Evolutionary conservation across 2,888 invertebrate genomes (phyloP).

Genomic region (Pristionchus entomophagus): DNA sequence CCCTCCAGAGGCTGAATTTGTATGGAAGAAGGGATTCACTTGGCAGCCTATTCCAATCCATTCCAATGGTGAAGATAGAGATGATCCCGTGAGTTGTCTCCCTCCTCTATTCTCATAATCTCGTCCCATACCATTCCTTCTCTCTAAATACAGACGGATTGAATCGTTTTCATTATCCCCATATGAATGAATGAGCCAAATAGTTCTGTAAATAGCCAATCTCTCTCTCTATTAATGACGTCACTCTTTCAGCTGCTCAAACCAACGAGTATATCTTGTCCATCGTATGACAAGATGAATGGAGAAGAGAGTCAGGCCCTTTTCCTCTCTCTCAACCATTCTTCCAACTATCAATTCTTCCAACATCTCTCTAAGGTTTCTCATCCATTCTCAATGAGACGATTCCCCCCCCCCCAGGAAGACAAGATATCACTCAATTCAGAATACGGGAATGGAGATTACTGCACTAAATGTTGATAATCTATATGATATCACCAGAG

Average conservation of each 20-base stretch:
- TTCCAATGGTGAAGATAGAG: slow-evolving; percentile 52
- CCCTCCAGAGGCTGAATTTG: slow-evolving; percentile 74
- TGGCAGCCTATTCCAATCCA: slow-evolving; percentile 69
- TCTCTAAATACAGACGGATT: not conserved
- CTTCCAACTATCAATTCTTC: not conserved
- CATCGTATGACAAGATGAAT: slow-evolving; percentile 52
- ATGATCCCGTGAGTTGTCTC: slow-evolving; percentile 61
- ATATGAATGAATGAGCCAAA: not conserved
- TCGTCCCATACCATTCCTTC: not conserved
- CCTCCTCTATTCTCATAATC: not conserved
- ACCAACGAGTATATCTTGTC: slow-evolving; percentile 59
- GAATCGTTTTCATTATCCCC: not conserved
- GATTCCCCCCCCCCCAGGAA: not conserved
- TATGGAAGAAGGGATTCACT: slow-evolving; percentile 56
- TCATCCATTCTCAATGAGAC: too few relatives aligned
- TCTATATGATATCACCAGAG: slow-evolving; percentile 59
- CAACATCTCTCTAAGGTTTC: not conserved
- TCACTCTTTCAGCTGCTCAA: slow-evolving; percentile 56
- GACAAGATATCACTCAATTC: not conserved
- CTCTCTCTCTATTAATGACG: not conserved
- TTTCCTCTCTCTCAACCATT: not conserved
- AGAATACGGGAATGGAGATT: slow-evolving; percentile 55
- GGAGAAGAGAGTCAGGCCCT: slow-evolving; percentile 43
- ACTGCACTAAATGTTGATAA: slow-evolving; percentile 57
- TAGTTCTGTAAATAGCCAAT: not conserved